These are phyloP conservation scores for Mastomys coucha DNA, from an alignment of 2,113 vertebrate species.

Conservation along the genomic window DNA sequence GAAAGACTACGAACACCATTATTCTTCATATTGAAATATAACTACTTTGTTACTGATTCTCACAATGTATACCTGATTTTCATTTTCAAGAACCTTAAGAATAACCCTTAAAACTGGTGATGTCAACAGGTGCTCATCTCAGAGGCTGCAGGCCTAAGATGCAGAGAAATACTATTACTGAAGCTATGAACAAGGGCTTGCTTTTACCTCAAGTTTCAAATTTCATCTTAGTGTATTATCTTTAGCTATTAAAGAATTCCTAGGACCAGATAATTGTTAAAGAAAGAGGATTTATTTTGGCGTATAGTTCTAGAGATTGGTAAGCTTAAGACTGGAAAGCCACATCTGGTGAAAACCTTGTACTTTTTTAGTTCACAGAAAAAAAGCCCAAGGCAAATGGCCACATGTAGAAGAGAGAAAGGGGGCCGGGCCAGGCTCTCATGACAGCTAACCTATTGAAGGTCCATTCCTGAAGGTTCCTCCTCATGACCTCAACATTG, in stretches of 20 bases:
- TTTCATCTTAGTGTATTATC: not conserved
- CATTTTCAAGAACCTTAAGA: slow-evolving; percentile 8
- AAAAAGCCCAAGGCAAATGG: not conserved
- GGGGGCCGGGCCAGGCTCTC: too few species aligned
- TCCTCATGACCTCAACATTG: not conserved
- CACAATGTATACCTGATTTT: slow-evolving; percentile 13
- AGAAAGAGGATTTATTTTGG: not conserved
- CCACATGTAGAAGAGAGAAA: not conserved
- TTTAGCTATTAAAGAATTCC: not conserved
- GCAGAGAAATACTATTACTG: not conserved
- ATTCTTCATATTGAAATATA: slow-evolving; percentile 42
- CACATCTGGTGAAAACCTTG: not conserved
- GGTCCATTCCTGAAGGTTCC: not conserved
- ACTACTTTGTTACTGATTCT: slow-evolving; percentile 35
- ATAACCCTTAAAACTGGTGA: slow-evolving; percentile 13
- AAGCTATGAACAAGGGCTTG: not conserved
- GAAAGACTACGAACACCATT: slow-evolving; percentile 29
- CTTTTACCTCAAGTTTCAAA: not conserved
- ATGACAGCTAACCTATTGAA: not conserved
- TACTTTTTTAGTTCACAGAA: not conserved
- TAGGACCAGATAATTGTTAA: not conserved
- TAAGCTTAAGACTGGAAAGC: not conserved
- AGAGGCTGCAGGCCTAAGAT: not conserved
- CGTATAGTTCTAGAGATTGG: not conserved
- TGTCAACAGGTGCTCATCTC: slow-evolving; percentile 2